Base-by-base conservation (phyloP, 2,113 vertebrate genomes). In the Gymnocephalus cernua region DNA sequence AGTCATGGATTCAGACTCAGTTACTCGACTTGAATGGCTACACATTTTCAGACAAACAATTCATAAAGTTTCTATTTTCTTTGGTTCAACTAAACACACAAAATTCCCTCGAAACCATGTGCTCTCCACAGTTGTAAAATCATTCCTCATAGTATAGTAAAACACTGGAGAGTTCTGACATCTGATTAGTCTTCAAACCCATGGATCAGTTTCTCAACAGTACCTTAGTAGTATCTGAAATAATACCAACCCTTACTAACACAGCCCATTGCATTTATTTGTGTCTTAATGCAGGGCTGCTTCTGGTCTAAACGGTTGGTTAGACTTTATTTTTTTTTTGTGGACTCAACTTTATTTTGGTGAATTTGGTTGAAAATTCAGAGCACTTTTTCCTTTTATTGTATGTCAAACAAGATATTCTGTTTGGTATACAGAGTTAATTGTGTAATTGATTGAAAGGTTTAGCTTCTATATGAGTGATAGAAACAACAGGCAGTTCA, bases 1-100 rank as follows among this genome's bases (percentile, higher is more conserved):
- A 82, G 44, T 69, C 80, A 86, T 48, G 57, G 59, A 64, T 62
- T 71, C 74, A 38, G 74, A n/a, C 14, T 59, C 19, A 67, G 77
- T 58, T 58, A 47, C 61, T 66, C 44, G 54, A 77, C 63, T 62
- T n/a, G n/a, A 10, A n/a, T 4, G 0, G 50, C 3, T 32, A n/a
- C 27, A 35, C 3, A 15, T 44, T 44, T 54, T 54, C 45, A 14
- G 21, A 41, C 35, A 56, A 16, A 64, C 2, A 65, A 11, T 25
- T 38, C 14, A 35, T 21, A 2, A 29, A 32, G 56, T 59, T 25
- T 44, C 15, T 25, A 23, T 29, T 45, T 38, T 38, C 27, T 62
- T 23, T 62, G 21, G 47, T 51, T 51, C 21, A 51, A 45, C 15
- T 61, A 2, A 10, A 18, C 35, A 25, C n/a, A 35, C 19, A 35